Evolutionary conservation across 2,888 invertebrate species (phyloP).

Genomic region (Belgica antarctica): DNA sequence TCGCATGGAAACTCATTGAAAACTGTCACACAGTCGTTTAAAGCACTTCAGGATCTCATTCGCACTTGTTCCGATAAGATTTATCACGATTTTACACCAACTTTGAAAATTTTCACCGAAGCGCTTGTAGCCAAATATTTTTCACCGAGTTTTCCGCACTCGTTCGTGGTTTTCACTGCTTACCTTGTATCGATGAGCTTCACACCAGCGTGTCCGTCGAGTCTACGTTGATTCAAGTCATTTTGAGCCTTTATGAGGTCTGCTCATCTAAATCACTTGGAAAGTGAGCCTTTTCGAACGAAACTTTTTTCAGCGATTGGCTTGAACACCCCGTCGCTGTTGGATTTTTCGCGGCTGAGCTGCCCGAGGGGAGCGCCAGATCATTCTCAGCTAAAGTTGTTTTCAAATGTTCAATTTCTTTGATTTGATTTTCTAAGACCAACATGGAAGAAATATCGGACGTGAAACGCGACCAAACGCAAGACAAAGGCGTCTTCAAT

Average conservation of each 20-base stretch:
- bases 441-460: slow-evolving; percentile 37
- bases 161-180: background rate
- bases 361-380: no score
- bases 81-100: background rate
- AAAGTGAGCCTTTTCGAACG: background rate
- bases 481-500: slow-evolving; percentile 25
- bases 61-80: background rate
- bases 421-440: background rate
- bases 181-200: slow-evolving; percentile 42
- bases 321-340: background rate
- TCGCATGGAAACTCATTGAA: background rate
- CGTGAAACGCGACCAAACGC: slow-evolving; percentile 16
- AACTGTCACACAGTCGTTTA: background rate
- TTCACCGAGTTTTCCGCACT: background rate
- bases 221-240: slow-evolving; percentile 36
- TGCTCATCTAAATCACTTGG: slow-evolving; percentile 5
- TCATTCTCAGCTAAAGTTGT: background rate
- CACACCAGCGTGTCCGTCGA: slow-evolving; percentile 4
- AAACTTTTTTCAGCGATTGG: slow-evolving; percentile 3
- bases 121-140: background rate
- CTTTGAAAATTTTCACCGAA: slow-evolving; percentile 2
- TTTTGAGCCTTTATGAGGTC: slow-evolving; percentile 19
- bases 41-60: background rate
- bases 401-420: background rate
- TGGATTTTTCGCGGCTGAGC: background rate